A percentile compares a stretch with the other conserved stretches of the same genome.
These are phyloP conservation scores for Salticus scenicus DNA, from an alignment of 2,888 invertebrate genomes.

Conservation along the genomic window DNA sequence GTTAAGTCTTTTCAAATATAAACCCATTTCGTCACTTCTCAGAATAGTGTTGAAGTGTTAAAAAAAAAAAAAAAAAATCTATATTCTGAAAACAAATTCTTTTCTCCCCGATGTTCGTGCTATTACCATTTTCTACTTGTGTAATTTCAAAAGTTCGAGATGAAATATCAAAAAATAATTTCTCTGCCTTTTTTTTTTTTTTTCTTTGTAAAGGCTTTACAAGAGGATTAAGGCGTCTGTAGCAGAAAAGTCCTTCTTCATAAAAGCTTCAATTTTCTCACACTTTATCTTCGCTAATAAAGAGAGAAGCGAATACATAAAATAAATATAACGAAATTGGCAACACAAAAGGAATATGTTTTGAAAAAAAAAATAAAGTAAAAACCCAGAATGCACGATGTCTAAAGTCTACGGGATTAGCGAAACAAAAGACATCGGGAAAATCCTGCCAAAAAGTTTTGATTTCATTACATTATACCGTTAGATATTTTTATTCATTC, in stretches of 20 bases:
- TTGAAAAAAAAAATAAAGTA: constrained; percentile 5
- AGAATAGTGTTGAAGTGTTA: not conserved
- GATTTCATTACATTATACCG: constrained; percentile 21
- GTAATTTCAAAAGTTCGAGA: not conserved
- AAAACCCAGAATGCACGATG: not conserved
- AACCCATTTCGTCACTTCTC: not conserved
- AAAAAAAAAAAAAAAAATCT: not conserved
- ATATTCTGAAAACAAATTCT: not conserved
- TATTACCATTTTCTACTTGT: not conserved
- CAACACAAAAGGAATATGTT: not conserved
- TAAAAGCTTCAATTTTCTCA: not conserved
- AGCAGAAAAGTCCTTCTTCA: not conserved
- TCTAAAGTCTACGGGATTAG: constrained; percentile 13
- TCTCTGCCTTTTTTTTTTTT: not conserved
- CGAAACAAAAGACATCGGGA: constrained; percentile 12
- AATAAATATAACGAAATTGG: not conserved
- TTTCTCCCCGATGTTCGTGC: not conserved
- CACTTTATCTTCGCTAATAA: too few species aligned
- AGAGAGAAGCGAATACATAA: not conserved
- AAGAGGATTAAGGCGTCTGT: not conserved
- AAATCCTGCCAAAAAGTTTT: constrained; percentile 21
- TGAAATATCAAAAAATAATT: not conserved
- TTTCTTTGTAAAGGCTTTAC: not conserved
- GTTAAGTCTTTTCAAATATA: not conserved
- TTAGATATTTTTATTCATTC: constrained; percentile 3